A percentile compares a stretch with the other conserved stretches of the same genome.
Conservation (phyloP, 2,888 invertebrate genomes). For the Sepiola atlantica region DNA sequence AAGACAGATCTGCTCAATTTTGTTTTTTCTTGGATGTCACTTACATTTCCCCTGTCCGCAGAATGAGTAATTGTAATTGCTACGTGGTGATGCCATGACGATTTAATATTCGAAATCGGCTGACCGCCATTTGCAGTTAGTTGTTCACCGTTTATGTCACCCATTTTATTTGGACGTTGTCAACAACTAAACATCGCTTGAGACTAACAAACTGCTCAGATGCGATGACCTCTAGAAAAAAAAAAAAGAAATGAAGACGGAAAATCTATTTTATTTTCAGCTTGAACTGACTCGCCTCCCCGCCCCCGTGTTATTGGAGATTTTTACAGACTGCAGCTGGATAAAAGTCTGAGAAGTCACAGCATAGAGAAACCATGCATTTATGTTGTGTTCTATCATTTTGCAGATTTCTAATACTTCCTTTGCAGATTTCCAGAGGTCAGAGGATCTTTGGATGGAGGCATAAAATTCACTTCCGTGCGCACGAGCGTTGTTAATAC, state of each 20-base stretch:
- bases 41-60: neutral
- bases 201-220: slow-evolving; percentile 5
- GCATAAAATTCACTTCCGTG: slow-evolving; percentile 32
- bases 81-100: neutral
- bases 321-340: neutral
- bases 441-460: neutral
- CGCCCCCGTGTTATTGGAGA: neutral
- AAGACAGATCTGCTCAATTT: neutral
- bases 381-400: neutral
- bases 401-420: slow-evolving; percentile 39
- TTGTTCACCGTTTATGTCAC: neutral
- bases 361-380: neutral
- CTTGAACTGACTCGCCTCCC: neutral
- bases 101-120: neutral
- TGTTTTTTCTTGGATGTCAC: neutral
- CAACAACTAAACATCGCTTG: neutral
- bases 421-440: neutral
- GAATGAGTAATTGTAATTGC: neutral
- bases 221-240: neutral
- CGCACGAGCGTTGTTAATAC: neutral
- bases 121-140: neutral
- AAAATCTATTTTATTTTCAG: neutral
- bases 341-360: neutral
- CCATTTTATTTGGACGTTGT: neutral
- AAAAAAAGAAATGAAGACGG: too few species aligned